Conservation (phyloP, 2,888 invertebrate genomes). For the Lepidochrysops patricia region DNA sequence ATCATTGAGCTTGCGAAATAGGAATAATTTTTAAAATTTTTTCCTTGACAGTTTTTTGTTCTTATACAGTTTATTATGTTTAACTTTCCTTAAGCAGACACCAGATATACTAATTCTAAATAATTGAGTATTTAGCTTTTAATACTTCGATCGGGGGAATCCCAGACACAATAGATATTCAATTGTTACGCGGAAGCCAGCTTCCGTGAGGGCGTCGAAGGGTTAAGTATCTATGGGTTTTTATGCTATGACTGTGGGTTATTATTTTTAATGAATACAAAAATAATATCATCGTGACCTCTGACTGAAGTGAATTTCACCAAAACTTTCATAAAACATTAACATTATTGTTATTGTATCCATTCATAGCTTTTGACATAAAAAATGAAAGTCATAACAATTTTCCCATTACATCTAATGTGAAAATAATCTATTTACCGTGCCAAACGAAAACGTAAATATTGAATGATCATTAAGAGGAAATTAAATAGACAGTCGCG, state of each 20-base stretch:
- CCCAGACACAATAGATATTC: too few relatives aligned
- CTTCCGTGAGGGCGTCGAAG: too few relatives aligned
- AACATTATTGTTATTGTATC: not conserved
- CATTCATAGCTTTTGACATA: not conserved
- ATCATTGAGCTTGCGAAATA: not conserved
- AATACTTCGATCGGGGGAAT: too few relatives aligned
- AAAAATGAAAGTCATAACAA: not conserved
- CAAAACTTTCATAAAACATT: not conserved
- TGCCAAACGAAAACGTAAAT: constrained; percentile 33
- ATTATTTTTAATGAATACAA: not conserved
- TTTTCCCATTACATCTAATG: not conserved
- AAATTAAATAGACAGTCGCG: constrained; percentile 70
- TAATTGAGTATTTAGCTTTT: too few relatives aligned
- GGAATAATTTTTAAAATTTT: not conserved
- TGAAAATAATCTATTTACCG: not conserved
- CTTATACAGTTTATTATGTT: not conserved
- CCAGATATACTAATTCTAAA: too few relatives aligned
- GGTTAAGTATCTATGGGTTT: too few relatives aligned
- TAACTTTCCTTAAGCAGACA: too few relatives aligned
- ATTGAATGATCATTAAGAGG: constrained; percentile 59
- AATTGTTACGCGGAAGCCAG: too few relatives aligned
- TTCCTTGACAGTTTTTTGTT: not conserved
- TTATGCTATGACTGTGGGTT: too few relatives aligned
- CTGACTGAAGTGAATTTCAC: too few relatives aligned
- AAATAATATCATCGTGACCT: not conserved